These are phyloP conservation scores for Andrena dorsata DNA, from an alignment of 2,888 invertebrate species.

Conservation along the genomic window DNA sequence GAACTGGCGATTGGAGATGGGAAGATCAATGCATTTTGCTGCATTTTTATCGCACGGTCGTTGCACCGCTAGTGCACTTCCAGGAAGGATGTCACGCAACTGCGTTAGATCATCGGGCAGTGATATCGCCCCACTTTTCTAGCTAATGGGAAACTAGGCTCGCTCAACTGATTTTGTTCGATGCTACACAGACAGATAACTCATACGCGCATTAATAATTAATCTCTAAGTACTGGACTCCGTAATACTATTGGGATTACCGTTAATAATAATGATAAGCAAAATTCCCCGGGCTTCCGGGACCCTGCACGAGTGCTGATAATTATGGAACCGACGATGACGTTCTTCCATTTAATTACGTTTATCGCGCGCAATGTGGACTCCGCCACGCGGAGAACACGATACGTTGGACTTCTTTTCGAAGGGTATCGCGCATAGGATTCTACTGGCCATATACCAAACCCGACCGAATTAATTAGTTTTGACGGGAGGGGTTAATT, in stretches of 20 bases:
- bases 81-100: slow-evolving; percentile 12
- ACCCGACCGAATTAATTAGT: slow-evolving; percentile 60
- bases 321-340: neutral
- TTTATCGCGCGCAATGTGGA: neutral
- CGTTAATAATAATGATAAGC: too few species aligned
- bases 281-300: too few species aligned
- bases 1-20: neutral
- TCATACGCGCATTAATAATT: too few species aligned
- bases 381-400: neutral
- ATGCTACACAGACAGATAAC: too few species aligned
- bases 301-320: too few species aligned
- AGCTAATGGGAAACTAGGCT: neutral
- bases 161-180: too few species aligned
- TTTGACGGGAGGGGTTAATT: slow-evolving; percentile 58
- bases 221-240: too few species aligned
- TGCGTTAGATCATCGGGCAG: slow-evolving; percentile 10
- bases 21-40: neutral
- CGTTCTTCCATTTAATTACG: neutral
- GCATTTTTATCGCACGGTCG: slow-evolving; percentile 35
- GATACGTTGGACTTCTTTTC: neutral
- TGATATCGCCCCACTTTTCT: slow-evolving; percentile 7
- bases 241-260: too few species aligned
- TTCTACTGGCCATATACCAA: slow-evolving; percentile 19
- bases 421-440: neutral
- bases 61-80: slow-evolving; percentile 34